Percentiles rank a stretch among this genome's conserved stretches.
phyloP scores from a whole-genome alignment of 2,113 vertebrate genomes.

The Dipodomys stephensi region DNA sequence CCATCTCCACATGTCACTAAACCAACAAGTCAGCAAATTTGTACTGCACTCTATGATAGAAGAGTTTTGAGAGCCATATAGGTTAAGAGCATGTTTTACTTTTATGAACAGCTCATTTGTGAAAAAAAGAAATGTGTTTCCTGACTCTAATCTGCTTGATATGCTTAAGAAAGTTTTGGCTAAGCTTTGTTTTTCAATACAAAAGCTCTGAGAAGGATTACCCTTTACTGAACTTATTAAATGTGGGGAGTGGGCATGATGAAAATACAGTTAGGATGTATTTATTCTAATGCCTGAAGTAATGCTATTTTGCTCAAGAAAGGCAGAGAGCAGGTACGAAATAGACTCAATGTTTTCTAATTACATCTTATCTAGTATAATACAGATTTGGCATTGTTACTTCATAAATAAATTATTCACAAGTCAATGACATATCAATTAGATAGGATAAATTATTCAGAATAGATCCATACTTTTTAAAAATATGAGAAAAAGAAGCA shows the following conservation, averaged over 20 bases:
- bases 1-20: background rate
- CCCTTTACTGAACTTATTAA: constrained; percentile 34
- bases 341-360: background rate
- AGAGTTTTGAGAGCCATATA: background rate
- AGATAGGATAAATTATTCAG: background rate
- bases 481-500: background rate
- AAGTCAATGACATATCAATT: background rate
- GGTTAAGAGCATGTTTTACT: background rate
- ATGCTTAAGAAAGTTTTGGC: constrained; percentile 13
- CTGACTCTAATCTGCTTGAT: constrained; percentile 32
- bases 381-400: background rate
- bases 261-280: background rate
- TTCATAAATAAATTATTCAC: constrained; percentile 24
- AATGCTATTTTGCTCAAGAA: background rate
- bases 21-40: background rate
- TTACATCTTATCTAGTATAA: background rate
- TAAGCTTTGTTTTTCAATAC: constrained; percentile 26
- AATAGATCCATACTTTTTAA: background rate
- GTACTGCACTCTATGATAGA: background rate
- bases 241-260: background rate
- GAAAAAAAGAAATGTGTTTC: background rate
- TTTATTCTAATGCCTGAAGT: constrained; percentile 3
- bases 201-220: background rate
- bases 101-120: constrained; percentile 34
- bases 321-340: background rate